These are phyloP conservation scores for Pardalotus punctatus DNA, from an alignment of 2,113 vertebrate genomes.

Conservation along the genomic window DNA sequence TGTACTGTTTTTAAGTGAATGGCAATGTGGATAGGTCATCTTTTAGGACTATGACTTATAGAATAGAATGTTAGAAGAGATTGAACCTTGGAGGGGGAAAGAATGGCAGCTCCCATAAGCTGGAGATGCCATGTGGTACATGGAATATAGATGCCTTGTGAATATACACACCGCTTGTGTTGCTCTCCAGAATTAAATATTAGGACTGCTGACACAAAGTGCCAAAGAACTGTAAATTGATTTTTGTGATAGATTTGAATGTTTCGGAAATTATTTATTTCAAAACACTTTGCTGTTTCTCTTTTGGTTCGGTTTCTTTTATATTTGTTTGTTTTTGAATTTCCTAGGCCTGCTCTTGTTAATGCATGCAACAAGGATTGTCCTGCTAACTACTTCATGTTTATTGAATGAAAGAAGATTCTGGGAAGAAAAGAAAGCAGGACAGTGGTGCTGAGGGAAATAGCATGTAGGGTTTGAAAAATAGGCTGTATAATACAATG, in stretches of 20 bases:
- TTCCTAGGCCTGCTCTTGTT: background rate
- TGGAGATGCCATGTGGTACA: background rate
- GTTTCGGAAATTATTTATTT: background rate
- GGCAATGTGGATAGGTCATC: background rate
- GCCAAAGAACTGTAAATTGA: background rate
- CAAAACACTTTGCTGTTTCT: background rate
- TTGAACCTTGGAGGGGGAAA: background rate
- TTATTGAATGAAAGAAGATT: background rate
- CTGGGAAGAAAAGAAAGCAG: background rate
- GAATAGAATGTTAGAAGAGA: background rate
- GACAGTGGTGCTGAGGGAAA: background rate
- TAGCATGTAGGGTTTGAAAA: background rate
- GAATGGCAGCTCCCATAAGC: background rate
- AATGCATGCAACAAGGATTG: background rate
- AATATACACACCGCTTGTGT: background rate
- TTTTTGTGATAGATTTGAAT: background rate
- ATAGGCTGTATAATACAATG: background rate
- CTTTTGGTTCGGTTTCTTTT: background rate
- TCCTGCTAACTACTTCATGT: background rate
- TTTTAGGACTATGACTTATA: background rate
- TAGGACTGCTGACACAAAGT: background rate
- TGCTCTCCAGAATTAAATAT: background rate
- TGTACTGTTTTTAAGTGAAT: background rate
- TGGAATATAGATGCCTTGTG: background rate
- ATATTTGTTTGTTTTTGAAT: background rate